phyloP scores from a whole-genome alignment of 2,888 invertebrate species.

The Drosophila histrio region DNA sequence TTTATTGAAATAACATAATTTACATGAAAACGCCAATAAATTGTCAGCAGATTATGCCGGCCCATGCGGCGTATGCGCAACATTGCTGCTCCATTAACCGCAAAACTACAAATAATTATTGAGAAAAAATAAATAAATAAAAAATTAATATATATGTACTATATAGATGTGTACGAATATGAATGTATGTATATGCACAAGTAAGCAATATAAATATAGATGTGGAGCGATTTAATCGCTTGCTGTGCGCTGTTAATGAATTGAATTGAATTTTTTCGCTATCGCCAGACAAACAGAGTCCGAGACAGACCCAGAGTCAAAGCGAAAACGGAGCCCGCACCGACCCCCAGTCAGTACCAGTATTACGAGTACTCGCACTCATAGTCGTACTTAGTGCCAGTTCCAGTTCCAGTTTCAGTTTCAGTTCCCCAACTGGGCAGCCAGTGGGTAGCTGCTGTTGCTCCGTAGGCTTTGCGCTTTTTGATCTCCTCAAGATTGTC shows the following conservation, averaged over 20 bases:
- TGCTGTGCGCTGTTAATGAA: conserved; percentile 71
- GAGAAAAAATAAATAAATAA: conserved; percentile 1
- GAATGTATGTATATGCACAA: conserved; percentile 25
- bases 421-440: conserved; percentile 42
- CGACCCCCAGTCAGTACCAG: conserved; percentile 16
- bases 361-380: conserved; percentile 1
- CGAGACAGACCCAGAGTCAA: conserved; percentile 6
- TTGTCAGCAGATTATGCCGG: conserved; percentile 61
- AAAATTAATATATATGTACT: conserved; percentile 14
- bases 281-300: conserved; percentile 53
- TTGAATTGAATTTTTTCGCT: conserved; percentile 65
- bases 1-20: conserved; percentile 73
- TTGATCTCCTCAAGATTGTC: conserved; percentile 72
- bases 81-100: conserved; percentile 56
- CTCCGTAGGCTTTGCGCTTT: conserved; percentile 71
- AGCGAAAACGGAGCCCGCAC: not conserved
- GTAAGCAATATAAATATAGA: conserved; percentile 59
- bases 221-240: conserved; percentile 65
- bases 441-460: conserved; percentile 52
- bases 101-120: conserved; percentile 24
- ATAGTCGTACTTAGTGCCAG: conserved; percentile 6
- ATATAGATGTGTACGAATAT: conserved; percentile 15
- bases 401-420: conserved; percentile 36
- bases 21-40: conserved; percentile 75
- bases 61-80: conserved; percentile 43